Evolutionary conservation across 2,888 invertebrate genomes (phyloP).

Genomic region (Athetis lepigone): DNA sequence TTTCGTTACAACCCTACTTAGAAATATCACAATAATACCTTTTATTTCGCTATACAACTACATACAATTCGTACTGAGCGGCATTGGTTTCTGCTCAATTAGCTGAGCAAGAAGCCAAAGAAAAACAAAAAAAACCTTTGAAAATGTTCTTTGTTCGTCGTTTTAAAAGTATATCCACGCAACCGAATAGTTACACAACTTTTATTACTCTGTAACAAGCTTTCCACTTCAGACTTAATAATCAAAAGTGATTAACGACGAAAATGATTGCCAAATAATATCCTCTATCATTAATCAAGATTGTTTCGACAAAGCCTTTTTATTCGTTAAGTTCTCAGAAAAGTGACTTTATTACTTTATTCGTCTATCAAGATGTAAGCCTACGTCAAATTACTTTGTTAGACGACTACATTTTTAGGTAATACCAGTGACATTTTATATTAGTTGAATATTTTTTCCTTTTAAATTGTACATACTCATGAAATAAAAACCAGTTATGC

Average conservation of each 20-base stretch:
- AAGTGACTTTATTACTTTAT: neutral
- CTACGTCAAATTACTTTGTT: constrained; percentile 24
- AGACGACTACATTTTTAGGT: too few species aligned
- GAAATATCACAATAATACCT: too few species aligned
- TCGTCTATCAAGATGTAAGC: constrained; percentile 1
- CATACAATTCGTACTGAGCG: too few species aligned
- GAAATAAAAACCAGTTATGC: too few species aligned
- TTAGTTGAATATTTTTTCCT: constrained; percentile 2
- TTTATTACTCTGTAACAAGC: constrained; percentile 30
- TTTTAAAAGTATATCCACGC: too few species aligned
- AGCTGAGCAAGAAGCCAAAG: too few species aligned
- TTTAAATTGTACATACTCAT: neutral
- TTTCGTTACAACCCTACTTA: too few species aligned
- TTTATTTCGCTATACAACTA: too few species aligned
- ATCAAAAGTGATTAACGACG: constrained; percentile 36
- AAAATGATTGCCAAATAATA: constrained; percentile 12
- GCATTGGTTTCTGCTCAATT: too few species aligned
- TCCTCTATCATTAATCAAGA: constrained; percentile 25
- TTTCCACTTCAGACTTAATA: constrained; percentile 29
- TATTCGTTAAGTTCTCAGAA: neutral
- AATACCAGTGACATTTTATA: constrained; percentile 7
- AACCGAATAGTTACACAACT: too few species aligned
- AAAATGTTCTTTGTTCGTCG: constrained; percentile 16
- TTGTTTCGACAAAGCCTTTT: constrained; percentile 16
- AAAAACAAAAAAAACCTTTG: too few species aligned